Evolutionary conservation across 2,888 invertebrate species (phyloP).

Genomic region (Lasioglossum lativentre): DNA sequence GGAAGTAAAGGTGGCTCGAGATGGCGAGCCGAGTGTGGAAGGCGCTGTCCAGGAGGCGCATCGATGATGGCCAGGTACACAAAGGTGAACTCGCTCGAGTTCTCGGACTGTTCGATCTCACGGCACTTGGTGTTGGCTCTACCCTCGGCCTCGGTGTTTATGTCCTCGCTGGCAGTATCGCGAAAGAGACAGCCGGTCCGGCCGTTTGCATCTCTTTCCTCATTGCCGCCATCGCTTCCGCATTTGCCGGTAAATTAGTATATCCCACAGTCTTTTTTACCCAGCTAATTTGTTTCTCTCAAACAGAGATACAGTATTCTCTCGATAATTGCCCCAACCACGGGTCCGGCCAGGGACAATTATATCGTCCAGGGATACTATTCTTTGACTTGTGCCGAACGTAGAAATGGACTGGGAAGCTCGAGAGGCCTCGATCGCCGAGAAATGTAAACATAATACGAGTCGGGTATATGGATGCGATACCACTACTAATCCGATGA

Average conservation of each 20-base stretch:
- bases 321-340: no score
- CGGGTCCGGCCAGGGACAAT: no score
- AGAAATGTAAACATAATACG: no score
- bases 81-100: conserved; percentile 87
- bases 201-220: conserved; percentile 96
- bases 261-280: background rate
- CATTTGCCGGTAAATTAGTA: conserved; percentile 91
- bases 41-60: conserved; percentile 85
- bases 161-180: conserved; percentile 96
- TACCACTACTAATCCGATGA: no score
- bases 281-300: background rate
- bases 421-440: no score
- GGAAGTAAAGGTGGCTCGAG: conserved; percentile 11
- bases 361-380: no score
- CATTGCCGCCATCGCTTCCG: conserved; percentile 96
- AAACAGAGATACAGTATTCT: background rate
- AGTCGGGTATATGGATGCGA: no score
- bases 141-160: conserved; percentile 98
- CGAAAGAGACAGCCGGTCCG: conserved; percentile 94
- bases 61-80: conserved; percentile 78
- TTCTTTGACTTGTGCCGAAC: no score
- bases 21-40: conserved; percentile 78
- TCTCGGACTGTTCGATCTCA: conserved; percentile 93
- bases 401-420: no score
- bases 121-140: conserved; percentile 94